Base-by-base conservation (phyloP, 2,113 vertebrate genomes). In the Tyto alba region DNA sequence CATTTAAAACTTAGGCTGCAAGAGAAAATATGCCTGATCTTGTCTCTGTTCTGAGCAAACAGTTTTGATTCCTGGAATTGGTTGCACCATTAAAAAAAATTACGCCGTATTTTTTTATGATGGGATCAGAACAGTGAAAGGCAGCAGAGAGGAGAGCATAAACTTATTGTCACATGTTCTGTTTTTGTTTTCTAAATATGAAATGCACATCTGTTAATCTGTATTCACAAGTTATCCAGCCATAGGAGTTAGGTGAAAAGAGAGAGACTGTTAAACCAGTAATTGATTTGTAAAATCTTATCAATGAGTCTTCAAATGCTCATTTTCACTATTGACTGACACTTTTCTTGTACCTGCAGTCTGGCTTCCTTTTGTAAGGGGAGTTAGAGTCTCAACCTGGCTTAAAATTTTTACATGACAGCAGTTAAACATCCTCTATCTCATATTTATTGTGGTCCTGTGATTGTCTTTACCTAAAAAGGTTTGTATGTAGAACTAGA, bases 31-130 rank as follows among this genome's bases (percentile, higher is more conserved):
- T 32, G 10, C 30, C 32, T 53, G 36, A 73, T 91, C 20, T 50
- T 91, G 57, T 93, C 81, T 95, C 41, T 2, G 32, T 76, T 91
- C 43, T 69, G 62, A 82, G 29, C 34, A 89, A 72, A 78, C 20
- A 34, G 6, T 63, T 89, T 89, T 74, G 64, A 86, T 93, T 86
- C 80, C 68, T 90, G 83, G 80, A 93, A 95, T 0, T 7, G 3
- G 29, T 8, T 6, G 7, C 16, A 16, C 15, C 38, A 59, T 43
- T 86, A 27, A 55, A 93, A 40, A 73, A 78, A 52, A 77, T 3
- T 22, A 16, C 16, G 26, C 0, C 0, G 9, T 80, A 3, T 53
- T 55, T 59, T 81, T 71, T 83, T 64, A 13, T 81, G 4, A 78
- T 55, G 56, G 34, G 14, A 68, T 52, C 29, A 52, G 60, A 90